Base-by-base conservation (phyloP, 2,797 vertebrate genomes). In the Vultur gryphus region DNA sequence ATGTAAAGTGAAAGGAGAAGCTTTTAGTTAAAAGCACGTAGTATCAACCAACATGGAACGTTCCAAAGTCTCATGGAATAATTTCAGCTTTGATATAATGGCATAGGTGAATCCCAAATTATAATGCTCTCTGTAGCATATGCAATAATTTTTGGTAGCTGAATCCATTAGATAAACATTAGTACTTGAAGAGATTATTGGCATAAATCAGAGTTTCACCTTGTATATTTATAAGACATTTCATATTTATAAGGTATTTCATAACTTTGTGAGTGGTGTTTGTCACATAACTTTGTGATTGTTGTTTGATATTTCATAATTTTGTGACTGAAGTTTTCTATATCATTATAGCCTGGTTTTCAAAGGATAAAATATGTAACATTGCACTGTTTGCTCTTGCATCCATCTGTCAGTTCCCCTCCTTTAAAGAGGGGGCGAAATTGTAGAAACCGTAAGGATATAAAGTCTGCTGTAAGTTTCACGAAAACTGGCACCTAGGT, bases 131-230 rank as follows among this genome's bases (percentile, higher is more conserved):
- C 89, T 97, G 93, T 91, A 96, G 95, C 84, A 93, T 90, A 96
- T 93, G 96, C 94, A 97, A 95, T 98, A 98, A 96, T 96, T 98
- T 97, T 98, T 96, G 70, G 97, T 96, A 94, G 93, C 96, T 96
- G 97, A 98, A 98, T 98, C 95, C 90, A 98, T 97, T 93, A 96
- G 97, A 97, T 97, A 98, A 98, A 98, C 97, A 98, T 96, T 96
- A 97, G 92, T 85, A 94, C 93, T 97, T 98, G 95, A 98, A 95
- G 91, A 97, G 92, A 97, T 90, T 96, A 97, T 97, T 96, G 97
- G 88, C 92, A 98, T 97, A 98, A 98, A 98, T 98, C 97, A 97
- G 94, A 82, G 52, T 61, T 93, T 75, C 65, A 78, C 37, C 70
- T 96, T 96, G 94, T 89, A 93, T 97, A 96, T 95, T 96, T 97